Conservation (phyloP, 2,888 invertebrate species). For the Heliconius ismenius region DNA sequence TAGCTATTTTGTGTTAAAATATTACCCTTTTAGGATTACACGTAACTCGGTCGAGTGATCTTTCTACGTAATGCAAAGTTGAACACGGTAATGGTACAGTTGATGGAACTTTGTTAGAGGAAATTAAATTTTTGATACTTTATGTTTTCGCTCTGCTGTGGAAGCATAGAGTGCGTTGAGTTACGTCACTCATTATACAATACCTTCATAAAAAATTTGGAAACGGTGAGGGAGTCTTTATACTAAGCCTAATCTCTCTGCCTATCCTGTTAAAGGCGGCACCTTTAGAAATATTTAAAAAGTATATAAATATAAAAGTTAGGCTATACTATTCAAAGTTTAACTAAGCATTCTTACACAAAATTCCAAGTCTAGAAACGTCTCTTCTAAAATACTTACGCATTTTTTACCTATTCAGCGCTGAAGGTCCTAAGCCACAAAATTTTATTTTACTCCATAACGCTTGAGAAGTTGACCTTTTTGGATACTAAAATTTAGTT, state of each 20-base stretch:
- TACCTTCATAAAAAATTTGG: background rate
- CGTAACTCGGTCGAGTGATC: conserved; percentile 58
- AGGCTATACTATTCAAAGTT: background rate
- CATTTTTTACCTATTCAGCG: conserved; percentile 33
- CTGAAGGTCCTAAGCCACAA: conserved; percentile 34
- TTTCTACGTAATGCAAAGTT: conserved; percentile 45
- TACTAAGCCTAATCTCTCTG: background rate
- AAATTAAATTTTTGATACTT: too few relatives aligned
- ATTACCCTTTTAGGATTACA: conserved; percentile 76
- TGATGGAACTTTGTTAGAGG: background rate
- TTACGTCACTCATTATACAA: too few relatives aligned
- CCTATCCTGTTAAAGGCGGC: background rate
- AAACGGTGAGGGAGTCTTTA: background rate
- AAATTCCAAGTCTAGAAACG: background rate
- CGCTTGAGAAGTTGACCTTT: conserved; percentile 32
- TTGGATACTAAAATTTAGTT: conserved; percentile 33
- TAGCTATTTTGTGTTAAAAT: conserved; percentile 72
- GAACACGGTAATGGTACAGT: conserved; percentile 34
- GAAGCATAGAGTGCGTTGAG: too few relatives aligned
- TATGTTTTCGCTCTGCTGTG: too few relatives aligned
- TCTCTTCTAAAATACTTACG: conserved; percentile 10
- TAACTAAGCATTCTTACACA: background rate
- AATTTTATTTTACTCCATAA: conserved; percentile 39
- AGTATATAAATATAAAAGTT: background rate
- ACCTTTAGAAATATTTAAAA: background rate